Base-by-base conservation (phyloP, 2,113 vertebrate genomes). In the Cathartes aura region DNA sequence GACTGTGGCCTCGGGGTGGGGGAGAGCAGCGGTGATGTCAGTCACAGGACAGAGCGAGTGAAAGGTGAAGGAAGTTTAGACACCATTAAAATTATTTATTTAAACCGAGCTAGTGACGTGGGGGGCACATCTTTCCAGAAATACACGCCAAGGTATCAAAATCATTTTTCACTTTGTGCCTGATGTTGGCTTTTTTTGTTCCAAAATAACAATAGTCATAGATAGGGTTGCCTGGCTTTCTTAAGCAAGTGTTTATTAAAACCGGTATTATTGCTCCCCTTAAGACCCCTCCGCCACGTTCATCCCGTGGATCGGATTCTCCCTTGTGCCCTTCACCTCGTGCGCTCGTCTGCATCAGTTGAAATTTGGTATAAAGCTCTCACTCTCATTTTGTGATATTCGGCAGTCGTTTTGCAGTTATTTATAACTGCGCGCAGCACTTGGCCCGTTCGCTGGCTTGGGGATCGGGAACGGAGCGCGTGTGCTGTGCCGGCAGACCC, bases 381-480 rank as follows among this genome's bases (percentile, higher is more conserved):
- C 27, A 0, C 2, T 78, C 47, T 19, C 10, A 11, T 50, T 55
- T 5, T 30, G 78, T 43, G 43, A 2, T 4, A 7, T 1, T 34
- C 59, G 4, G 73, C 2, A 14, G 3, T n/a, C 5, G 1, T 8
- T 52, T 42, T 24, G 52, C 67, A 45, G 47, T 43, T 91, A 24
- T 42, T 42, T 19, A 27, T 29, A 8, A 0, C 91, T 3, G 9
- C 9, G 8, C 2, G 5, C 30, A 26, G 80, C 40, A 0, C 13
- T 60, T 36, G 63, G 56, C 42, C 17, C 1, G 0, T 14, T 17
- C 0, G 0, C 76, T 4, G 24, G 68, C 47, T 2, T 26, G 1
- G 23, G 55, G 15, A 2, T 18, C 0, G 2, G 59, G 59, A 48
- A 0, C 0, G 0, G 26, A 64, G 75, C 36, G 3, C 0, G 0